Base-by-base conservation (phyloP, 2,797 vertebrate genomes). In the Lagorchestes hirsutus region DNA sequence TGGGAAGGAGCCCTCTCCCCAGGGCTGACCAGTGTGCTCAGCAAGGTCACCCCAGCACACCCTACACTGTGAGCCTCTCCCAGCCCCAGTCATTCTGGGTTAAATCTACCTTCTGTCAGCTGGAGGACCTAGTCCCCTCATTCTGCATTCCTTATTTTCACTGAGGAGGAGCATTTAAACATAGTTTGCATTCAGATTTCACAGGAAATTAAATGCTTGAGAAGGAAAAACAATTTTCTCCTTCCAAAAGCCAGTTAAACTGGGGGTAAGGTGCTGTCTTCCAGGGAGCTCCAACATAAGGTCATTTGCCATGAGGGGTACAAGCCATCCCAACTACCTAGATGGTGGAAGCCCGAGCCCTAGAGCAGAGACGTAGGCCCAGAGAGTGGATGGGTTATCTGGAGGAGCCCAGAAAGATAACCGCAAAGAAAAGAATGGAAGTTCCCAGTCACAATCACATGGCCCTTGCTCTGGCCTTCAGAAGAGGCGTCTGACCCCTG, bases 401-500 rank as follows among this genome's bases (percentile, higher is more conserved):
- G 52, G 52, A 52, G 52, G 52, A 52, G 55, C 55, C 55, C 55
- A 55, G 55, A 55, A 52, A 52, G 52, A 52, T 8, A 52, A 52
- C 52, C 5, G 6, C 52, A 0, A 52, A 52, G 52, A 52, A 52
- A 58, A 2, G 57, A 5, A 10, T 28, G 5, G 9, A 58, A 28
- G 8, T 8, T 28, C 57, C 28, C 27, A 29, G 27, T 8, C 27
- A 8, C 29, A 54, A 56, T 54, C 4, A 67, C 92, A 93, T 90
- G 96, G 96, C 94, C 74, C 92, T 95, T 96, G 40, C 22, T 93
- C 95, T 87, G 2, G 16, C 90, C 94, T 96, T 92, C 96, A 96
- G 67, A 96, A 95, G 87, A 94, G 91, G 97, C 96, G 97, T 97
- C 97, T 98, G 97, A 97, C 97, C 97, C 97, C 97, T 95, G 91